Evolutionary conservation across 2,113 vertebrate genomes (phyloP), one percentile per base, ranked within the genome.

Genomic region (Ardeotis arabs): DNA sequence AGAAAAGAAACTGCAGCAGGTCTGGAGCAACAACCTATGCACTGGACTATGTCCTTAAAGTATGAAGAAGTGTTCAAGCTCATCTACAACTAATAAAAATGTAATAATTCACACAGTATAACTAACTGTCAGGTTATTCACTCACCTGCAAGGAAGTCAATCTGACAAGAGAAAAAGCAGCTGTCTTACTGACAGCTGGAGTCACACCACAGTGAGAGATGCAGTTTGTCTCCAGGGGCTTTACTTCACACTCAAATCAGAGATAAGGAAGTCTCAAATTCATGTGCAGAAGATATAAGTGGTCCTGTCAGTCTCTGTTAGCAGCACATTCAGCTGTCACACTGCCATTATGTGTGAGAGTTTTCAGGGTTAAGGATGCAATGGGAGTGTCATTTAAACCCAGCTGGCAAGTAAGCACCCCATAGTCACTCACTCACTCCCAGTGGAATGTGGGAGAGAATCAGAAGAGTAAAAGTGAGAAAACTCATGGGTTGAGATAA

Each of bases 71-170:
- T 85, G 53, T 45, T 86, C n/a, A 24, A 50, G 41, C 23, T 89
- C 35, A 67, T 63, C 63, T 84, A 29, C 5, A 4, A 28, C 29
- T 77, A 78, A 85, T 83, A 44, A 95, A 95, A 94, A 89, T 58
- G n/a, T 11, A 66, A 50, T 41, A 47, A 5, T 64, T 78, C 35
- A 50, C 29, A 67, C 45, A 74, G 37, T 31, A 80, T 79, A 92
- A 92, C 77, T 90, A 90, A n/a, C 68, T 94, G 70, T 60, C 83
- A 84, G 15, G 27, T 82, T 84, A 87, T 82, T 95, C 33, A 16
- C n/a, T 60, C 47, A 72, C 55, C 56, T 89, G 50, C 9, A 12
- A 84, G 75, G 58, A 95, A 93, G 67, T 33, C 37, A 77, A 66
- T 62, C 62, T 84, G 75, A 93, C 28, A 82, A 77, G 35, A 77